phyloP scores from a whole-genome alignment of 2,113 vertebrate genomes.

The Geococcyx californianus region DNA sequence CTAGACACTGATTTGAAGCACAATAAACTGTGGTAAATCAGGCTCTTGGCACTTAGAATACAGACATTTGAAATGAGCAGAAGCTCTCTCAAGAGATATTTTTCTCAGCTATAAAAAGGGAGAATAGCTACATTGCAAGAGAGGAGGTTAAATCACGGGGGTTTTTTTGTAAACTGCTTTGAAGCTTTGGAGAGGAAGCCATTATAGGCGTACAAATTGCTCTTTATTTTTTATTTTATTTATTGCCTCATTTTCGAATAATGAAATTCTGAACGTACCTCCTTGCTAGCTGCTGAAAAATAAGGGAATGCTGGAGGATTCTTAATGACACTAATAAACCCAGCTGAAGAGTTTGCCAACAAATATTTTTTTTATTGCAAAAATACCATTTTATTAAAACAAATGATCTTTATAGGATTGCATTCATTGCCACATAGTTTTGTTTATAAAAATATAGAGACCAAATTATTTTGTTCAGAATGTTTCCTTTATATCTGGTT shows the following conservation, averaged over 20 bases:
- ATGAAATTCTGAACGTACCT: slow-evolving; percentile 47
- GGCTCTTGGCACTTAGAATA: not conserved
- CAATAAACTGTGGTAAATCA: slow-evolving; percentile 9
- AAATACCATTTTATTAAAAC: slow-evolving; percentile 58
- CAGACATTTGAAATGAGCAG: slow-evolving; percentile 13
- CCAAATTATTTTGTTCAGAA: slow-evolving; percentile 31
- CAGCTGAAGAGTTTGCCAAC: slow-evolving; percentile 16
- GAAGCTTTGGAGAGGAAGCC: slow-evolving; percentile 41
- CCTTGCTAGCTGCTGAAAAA: slow-evolving; percentile 44
- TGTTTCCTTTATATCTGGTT: not conserved
- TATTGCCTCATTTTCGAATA: slow-evolving; percentile 61
- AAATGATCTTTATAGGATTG: slow-evolving; percentile 28
- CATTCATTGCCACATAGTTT: not conserved
- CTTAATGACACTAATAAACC: slow-evolving; percentile 66
- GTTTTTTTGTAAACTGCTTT: slow-evolving; percentile 24
- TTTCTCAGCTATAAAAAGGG: not conserved
- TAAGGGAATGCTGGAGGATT: slow-evolving; percentile 19
- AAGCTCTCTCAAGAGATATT: slow-evolving; percentile 14
- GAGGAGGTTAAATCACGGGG: slow-evolving; percentile 23
- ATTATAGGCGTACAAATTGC: slow-evolving; percentile 52
- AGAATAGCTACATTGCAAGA: slow-evolving; percentile 21
- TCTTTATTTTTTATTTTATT: slow-evolving; percentile 63
- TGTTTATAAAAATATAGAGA: slow-evolving; percentile 38
- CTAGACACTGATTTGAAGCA: not conserved
- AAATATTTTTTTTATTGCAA: slow-evolving; percentile 23